Conservation (phyloP, 2,797 vertebrate species). For the Choloepus didactylus region DNA sequence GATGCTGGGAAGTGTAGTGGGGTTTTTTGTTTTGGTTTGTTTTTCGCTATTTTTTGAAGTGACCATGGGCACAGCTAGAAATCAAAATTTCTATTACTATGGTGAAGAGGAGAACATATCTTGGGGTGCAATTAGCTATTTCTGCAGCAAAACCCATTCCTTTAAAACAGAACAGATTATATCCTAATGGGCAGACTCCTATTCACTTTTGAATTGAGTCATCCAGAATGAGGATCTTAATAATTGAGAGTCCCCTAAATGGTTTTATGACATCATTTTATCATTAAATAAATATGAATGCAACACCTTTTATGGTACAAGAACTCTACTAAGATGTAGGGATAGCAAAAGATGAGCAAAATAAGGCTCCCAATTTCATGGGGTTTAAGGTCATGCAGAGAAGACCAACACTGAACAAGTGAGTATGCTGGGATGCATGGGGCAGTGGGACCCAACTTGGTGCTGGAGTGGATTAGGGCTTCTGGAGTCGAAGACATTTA, state of each 20-base stretch:
- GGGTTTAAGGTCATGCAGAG: not conserved
- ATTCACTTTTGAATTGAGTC: not conserved
- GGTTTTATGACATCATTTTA: not conserved
- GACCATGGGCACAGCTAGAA: not conserved
- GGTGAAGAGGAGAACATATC: not conserved
- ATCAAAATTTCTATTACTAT: not conserved
- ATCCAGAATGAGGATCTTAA: not conserved
- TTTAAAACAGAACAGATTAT: not conserved
- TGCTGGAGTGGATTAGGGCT: accelerated
- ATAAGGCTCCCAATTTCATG: accelerated
- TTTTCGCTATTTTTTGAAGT: not conserved
- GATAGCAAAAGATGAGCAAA: not conserved
- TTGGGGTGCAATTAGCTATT: not conserved
- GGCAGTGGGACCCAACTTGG: not conserved
- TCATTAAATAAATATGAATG: not conserved
- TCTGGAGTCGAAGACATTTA: too few relatives aligned
- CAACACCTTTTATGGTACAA: not conserved
- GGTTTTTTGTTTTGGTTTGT: too few relatives aligned
- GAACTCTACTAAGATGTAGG: not conserved
- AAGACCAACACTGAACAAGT: not conserved
- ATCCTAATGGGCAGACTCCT: too few relatives aligned
- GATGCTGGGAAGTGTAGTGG: not conserved
- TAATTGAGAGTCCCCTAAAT: not conserved
- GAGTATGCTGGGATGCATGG: accelerated
- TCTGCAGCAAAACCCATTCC: not conserved